These are phyloP conservation scores for Carassius auratus DNA, from an alignment of 2,113 vertebrate species.

Conservation along the genomic window DNA sequence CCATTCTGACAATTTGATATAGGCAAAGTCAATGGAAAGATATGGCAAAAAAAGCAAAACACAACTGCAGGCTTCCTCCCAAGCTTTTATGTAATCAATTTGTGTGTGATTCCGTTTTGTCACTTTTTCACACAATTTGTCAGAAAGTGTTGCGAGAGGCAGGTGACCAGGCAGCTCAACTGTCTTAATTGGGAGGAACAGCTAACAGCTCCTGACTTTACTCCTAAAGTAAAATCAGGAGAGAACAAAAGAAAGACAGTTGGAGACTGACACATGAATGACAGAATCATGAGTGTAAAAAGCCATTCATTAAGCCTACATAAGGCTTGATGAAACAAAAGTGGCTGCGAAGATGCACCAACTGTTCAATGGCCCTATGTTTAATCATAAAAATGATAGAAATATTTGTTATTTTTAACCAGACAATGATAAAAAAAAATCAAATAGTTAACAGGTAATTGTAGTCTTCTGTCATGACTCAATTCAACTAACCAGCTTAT, in stretches of 20 bases:
- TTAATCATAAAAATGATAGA: not conserved
- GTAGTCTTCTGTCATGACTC: not conserved
- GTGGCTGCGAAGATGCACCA: not conserved
- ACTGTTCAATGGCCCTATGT: not conserved
- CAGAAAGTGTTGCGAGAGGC: not conserved
- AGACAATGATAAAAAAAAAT: not conserved
- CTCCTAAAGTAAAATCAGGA: slow-evolving; percentile 10
- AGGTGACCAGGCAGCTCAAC: not conserved
- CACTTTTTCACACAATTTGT: not conserved
- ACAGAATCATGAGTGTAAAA: not conserved
- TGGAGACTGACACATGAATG: slow-evolving; percentile 7
- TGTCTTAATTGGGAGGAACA: slow-evolving; percentile 38
- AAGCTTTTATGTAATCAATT: slow-evolving; percentile 33
- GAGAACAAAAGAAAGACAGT: slow-evolving; percentile 3
- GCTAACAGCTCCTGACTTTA: not conserved
- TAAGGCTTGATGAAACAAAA: not conserved
- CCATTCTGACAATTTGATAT: slow-evolving; percentile 37
- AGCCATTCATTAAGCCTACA: slow-evolving; percentile 21
- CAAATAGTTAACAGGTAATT: not conserved
- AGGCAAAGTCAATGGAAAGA: slow-evolving; percentile 2
- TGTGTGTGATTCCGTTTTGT: not conserved
- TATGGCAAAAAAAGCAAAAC: not conserved
- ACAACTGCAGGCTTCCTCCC: not conserved
- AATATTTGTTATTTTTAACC: not conserved
- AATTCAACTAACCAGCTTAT: not conserved